Evolutionary conservation across 1,140 invertebrate genomes (phyloP).

Genomic region (Drosophila grimshawi): DNA sequence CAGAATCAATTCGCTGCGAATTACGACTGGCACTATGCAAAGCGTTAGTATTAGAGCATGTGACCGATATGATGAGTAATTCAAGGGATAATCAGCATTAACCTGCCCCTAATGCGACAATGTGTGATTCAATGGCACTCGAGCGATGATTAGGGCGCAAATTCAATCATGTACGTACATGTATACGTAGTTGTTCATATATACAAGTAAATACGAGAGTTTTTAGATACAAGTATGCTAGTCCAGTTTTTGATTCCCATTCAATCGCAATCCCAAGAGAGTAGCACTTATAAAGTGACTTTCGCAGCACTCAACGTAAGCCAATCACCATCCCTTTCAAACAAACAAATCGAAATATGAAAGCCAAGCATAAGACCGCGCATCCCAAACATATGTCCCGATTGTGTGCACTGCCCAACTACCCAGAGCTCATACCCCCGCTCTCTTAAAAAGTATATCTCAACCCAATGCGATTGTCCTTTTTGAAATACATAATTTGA

Average conservation of each 20-base stretch:
- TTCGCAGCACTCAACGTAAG: slow-evolving; percentile 71
- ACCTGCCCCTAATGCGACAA: slow-evolving; percentile 59
- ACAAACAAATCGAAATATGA: slow-evolving; percentile 48
- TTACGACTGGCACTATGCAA: slow-evolving; percentile 40
- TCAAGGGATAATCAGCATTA: slow-evolving; percentile 60
- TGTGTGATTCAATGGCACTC: slow-evolving; percentile 71
- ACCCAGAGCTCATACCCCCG: slow-evolving; percentile 27
- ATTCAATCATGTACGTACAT: slow-evolving; percentile 43
- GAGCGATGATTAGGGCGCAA: slow-evolving; percentile 58
- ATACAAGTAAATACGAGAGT: not conserved
- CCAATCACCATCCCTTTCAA: slow-evolving; percentile 38
- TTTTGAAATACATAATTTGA: slow-evolving; percentile 61
- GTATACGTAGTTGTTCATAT: not conserved
- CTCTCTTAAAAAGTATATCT: slow-evolving; percentile 2
- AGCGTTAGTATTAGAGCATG: slow-evolving; percentile 14
- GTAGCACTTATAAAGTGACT: slow-evolving; percentile 78
- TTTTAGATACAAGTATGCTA: slow-evolving; percentile 1
- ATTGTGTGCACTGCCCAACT: slow-evolving; percentile 71
- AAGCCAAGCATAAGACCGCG: slow-evolving; percentile 34
- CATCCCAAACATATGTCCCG: slow-evolving; percentile 77
- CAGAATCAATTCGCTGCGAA: slow-evolving; percentile 77
- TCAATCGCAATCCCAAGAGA: slow-evolving; percentile 59
- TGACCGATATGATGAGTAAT: slow-evolving; percentile 58
- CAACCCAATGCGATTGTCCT: slow-evolving; percentile 38
- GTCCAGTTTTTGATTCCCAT: slow-evolving; percentile 31